A percentile compares a stretch with the other conserved stretches of the same genome.
Evolutionary conservation across 2,888 invertebrate genomes (phyloP).

Genomic region (Nyleta sp.): DNA sequence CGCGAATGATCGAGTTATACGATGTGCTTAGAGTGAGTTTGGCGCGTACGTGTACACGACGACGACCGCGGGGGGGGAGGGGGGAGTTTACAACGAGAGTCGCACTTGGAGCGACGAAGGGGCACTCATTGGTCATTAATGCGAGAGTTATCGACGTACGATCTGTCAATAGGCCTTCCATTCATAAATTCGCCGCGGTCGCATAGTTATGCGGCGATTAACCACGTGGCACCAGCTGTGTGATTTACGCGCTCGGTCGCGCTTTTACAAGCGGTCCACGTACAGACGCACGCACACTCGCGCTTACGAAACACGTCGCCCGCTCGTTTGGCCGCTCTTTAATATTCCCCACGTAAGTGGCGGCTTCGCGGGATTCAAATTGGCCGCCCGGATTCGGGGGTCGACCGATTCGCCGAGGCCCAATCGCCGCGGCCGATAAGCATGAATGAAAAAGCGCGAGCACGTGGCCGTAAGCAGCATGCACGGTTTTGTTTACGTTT

Average conservation of each 20-base stretch:
- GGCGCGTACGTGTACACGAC: conserved; percentile 12
- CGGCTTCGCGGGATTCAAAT: no score
- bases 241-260: conserved; percentile 58
- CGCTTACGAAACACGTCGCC: no score
- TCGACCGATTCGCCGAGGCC: no score
- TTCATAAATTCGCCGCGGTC: conserved; percentile 75
- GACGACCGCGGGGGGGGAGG: conserved; percentile 4
- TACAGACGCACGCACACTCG: conserved; percentile 6
- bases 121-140: conserved; percentile 44
- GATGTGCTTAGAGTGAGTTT: conserved; percentile 24
- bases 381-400: no score
- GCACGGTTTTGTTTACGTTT: conserved; percentile 58
- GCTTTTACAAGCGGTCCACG: conserved; percentile 54
- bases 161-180: conserved; percentile 78
- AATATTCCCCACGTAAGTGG: conserved; percentile 12
- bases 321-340: background rate
- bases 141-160: conserved; percentile 71
- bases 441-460: conserved; percentile 37
- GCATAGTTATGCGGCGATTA: conserved; percentile 74
- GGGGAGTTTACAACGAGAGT: background rate
- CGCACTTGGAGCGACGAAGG: conserved; percentile 17
- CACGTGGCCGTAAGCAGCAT: conserved; percentile 48
- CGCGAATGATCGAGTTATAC: conserved; percentile 44
- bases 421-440: background rate
- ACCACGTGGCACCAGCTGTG: conserved; percentile 68